Evolutionary conservation across 2,888 invertebrate genomes (phyloP).

Genomic region (Selenia dentaria): DNA sequence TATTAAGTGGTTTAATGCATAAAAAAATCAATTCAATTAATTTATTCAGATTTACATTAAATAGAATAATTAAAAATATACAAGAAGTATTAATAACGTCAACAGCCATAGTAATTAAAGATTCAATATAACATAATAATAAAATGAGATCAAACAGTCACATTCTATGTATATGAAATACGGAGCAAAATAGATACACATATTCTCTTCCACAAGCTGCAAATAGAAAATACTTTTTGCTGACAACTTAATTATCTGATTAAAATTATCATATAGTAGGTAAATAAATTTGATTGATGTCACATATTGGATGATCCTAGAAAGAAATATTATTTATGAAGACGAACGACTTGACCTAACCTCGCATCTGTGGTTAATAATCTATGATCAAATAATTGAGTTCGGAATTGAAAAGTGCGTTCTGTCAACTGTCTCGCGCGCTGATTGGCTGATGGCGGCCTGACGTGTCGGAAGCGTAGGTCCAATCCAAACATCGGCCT

Average conservation of each 20-base stretch:
- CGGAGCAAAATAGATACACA: too few species aligned
- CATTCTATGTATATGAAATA: too few species aligned
- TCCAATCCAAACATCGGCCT: constrained; percentile 48
- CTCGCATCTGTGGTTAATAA: constrained; percentile 26
- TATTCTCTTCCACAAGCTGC: background rate
- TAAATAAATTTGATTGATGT: constrained; percentile 27
- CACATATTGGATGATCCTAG: constrained; percentile 21
- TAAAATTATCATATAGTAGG: constrained; percentile 10
- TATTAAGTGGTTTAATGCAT: too few species aligned
- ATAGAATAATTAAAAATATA: too few species aligned
- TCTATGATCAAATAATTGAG: constrained; percentile 36
- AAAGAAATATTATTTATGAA: constrained; percentile 25
- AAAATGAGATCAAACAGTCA: too few species aligned
- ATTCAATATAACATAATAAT: too few species aligned
- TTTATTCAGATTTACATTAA: too few species aligned
- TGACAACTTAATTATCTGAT: constrained; percentile 26
- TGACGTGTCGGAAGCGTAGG: constrained; percentile 46
- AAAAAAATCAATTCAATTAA: too few species aligned
- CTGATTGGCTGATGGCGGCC: constrained; percentile 39
- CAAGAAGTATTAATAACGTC: too few species aligned
- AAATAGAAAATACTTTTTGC: constrained; percentile 18
- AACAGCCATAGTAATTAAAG: too few species aligned
- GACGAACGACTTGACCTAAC: constrained; percentile 16
- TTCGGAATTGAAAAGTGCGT: constrained; percentile 41
- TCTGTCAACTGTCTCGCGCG: constrained; percentile 35